Evolutionary conservation across 2,113 vertebrate genomes (phyloP).

Genomic region (Mormoops blainvillei): DNA sequence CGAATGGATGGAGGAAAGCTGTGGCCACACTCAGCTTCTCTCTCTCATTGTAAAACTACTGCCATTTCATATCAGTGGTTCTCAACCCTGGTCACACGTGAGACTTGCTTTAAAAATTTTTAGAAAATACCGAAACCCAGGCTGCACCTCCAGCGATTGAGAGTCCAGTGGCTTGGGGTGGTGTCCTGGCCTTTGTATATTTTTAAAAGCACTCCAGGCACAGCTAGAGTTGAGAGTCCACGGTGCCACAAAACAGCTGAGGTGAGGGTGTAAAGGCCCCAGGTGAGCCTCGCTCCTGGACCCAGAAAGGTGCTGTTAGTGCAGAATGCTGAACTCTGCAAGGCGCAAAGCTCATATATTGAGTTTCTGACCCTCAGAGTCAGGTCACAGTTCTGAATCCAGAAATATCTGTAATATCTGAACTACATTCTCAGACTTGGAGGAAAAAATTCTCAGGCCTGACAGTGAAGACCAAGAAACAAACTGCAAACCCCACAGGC

Average conservation of each 20-base stretch:
- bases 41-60: not conserved
- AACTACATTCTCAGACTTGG: not conserved
- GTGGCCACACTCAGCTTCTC: not conserved
- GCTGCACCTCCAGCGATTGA: not conserved
- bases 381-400: not conserved
- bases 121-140: not conserved
- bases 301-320: not conserved
- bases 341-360: slow-evolving; percentile 9
- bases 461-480: not conserved
- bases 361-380: slow-evolving; percentile 13
- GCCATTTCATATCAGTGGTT: not conserved
- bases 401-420: not conserved
- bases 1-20: not conserved
- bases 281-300: not conserved
- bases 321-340: not conserved
- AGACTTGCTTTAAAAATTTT: not conserved
- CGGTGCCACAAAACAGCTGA: not conserved
- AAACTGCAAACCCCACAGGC: not conserved
- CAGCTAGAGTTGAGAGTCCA: not conserved
- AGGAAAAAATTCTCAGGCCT: not conserved
- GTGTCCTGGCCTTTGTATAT: not conserved
- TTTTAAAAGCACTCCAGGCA: not conserved
- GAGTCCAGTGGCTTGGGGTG: not conserved
- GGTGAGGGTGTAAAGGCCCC: not conserved
- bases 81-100: not conserved